Evolutionary conservation across 2,797 vertebrate genomes (phyloP), one percentile per base, ranked within the genome.

Genomic region (Loris lydekkerianus): DNA sequence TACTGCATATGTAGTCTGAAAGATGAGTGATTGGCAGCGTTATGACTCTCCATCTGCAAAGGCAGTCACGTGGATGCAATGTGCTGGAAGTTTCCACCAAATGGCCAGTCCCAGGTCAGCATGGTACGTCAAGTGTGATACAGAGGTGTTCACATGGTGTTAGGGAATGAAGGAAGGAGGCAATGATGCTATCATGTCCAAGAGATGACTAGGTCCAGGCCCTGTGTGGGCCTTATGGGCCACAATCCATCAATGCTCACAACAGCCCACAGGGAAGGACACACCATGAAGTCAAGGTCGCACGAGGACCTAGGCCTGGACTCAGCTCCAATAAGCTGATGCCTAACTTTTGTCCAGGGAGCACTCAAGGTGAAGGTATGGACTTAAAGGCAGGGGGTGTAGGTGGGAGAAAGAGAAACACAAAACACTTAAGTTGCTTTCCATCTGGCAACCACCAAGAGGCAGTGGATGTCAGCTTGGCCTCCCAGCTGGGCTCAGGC

Each of bases 61-160:
- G 40, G 31, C n/a, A 27, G 37, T 9, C 4, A 7, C 27, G 10
- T 5, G 21, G 75, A 49, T 78, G 29, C 60, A 70, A 69, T 3
- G 37, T 27, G 37, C 65, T 40, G 21, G 61, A 63, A 40, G 61
- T 29, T n/a, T 70, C 86, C 20, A 29, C 4, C 10, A 18, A 73
- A 69, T 7, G 70, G 75, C 10, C 23, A 43, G 80, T 40, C 49
- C 75, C 70, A 77, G 60, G 72, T 56, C 31, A 37, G 73, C 20
- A 17, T 27, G 4, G 6, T 15, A 10, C 34, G 56, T 20, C 15
- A 9, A 53, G 56, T n/a, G 31, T n/a, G 10, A 40, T 11, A 21
- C 84, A 58, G 72, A 2, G 3, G 21, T 27, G 46, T 0, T 5
- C 10, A 1, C 0, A 0, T 17, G 1, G 4, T 37, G 15, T 20